Conservation (phyloP, 1,140 invertebrate genomes). For the Melanaphis sacchari region DNA sequence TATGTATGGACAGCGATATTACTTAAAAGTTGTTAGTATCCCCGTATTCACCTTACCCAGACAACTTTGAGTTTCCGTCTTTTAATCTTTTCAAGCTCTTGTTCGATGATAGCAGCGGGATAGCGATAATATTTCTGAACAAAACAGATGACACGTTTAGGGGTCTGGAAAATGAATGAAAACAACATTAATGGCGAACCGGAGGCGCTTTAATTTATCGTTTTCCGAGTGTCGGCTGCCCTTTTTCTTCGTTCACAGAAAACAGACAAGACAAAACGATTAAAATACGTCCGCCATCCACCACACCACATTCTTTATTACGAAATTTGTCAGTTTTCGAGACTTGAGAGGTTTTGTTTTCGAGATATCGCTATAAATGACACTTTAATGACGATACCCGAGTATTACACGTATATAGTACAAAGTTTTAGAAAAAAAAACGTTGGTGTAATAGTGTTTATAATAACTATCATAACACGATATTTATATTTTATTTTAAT, state of each 20-base stretch:
- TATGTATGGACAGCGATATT: neutral
- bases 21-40: neutral
- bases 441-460: no score
- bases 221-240: neutral
- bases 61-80: neutral
- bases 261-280: slow-evolving; percentile 26
- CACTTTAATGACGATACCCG: neutral
- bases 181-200: slow-evolving; percentile 6
- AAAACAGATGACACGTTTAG: slow-evolving; percentile 43
- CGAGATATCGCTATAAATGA: neutral
- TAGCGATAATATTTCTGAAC: slow-evolving; percentile 10
- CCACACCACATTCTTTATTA: neutral
- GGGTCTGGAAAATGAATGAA: slow-evolving; percentile 33
- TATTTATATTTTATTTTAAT: neutral
- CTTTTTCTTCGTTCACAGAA: neutral
- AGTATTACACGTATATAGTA: neutral
- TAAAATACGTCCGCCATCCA: neutral
- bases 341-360: neutral
- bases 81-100: neutral
- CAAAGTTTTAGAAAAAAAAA: neutral
- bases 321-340: neutral
- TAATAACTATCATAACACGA: neutral
- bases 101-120: neutral
- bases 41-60: neutral
- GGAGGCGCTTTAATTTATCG: slow-evolving; percentile 29